A percentile compares a stretch with the other conserved stretches of the same genome.
These are phyloP conservation scores for Antheraea pernyi DNA, from an alignment of 1,140 invertebrate genomes.

Conservation along the genomic window DNA sequence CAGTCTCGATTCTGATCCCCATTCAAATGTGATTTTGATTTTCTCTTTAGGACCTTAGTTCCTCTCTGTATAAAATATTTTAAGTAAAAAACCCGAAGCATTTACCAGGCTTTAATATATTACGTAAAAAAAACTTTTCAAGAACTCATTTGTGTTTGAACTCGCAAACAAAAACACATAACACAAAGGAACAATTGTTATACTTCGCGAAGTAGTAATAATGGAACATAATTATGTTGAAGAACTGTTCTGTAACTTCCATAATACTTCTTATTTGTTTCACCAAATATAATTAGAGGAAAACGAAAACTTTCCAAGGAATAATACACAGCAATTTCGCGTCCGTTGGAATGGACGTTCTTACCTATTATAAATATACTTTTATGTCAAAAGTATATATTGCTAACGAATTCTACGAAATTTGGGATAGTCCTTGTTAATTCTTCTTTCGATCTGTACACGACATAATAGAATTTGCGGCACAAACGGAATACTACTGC, in stretches of 20 bases:
- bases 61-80: no score
- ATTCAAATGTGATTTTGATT: no score
- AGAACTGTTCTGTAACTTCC: conserved; percentile 4
- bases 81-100: no score
- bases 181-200: background rate
- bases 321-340: conserved; percentile 3
- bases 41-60: no score
- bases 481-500: no score
- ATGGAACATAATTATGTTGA: background rate
- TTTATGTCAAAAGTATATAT: conserved; percentile 9
- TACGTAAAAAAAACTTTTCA: background rate
- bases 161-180: background rate
- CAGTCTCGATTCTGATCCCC: no score
- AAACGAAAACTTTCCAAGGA: conserved; percentile 3
- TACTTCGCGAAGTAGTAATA: conserved; percentile 1
- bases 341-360: background rate
- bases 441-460: conserved; percentile 6
- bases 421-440: background rate
- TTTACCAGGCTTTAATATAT: background rate
- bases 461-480: no score
- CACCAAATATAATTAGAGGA: conserved; percentile 4
- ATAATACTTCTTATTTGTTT: conserved; percentile 4
- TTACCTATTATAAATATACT: conserved; percentile 13
- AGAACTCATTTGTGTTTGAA: background rate
- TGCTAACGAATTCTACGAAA: background rate